phyloP scores from a whole-genome alignment of 2,113 vertebrate genomes.

The Platichthys flesus region DNA sequence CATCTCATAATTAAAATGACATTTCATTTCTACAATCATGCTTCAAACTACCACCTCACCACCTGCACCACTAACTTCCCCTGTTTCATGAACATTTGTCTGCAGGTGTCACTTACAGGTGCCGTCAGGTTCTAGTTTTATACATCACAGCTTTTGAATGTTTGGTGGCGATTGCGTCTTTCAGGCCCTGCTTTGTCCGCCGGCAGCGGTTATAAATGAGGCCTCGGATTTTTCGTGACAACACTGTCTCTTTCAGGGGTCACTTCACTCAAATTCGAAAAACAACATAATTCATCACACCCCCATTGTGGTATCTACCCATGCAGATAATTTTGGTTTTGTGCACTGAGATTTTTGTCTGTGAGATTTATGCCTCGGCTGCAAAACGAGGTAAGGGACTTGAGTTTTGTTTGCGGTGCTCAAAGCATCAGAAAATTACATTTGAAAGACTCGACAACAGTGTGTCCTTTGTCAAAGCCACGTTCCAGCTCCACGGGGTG shows the following conservation, averaged over 20 bases:
- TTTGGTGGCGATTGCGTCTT: not conserved
- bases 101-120: not conserved
- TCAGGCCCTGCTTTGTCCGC: not conserved
- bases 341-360: constrained; percentile 3
- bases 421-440: constrained; percentile 26
- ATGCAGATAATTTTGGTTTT: constrained; percentile 20
- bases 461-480: constrained; percentile 12
- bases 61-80: not conserved
- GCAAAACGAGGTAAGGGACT: constrained; percentile 20
- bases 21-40: not conserved
- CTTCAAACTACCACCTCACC: not conserved
- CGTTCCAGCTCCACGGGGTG: constrained; percentile 3
- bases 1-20: not conserved
- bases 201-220: not conserved
- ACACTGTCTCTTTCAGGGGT: constrained; percentile 20
- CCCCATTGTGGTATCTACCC: not conserved
- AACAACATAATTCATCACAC: not conserved
- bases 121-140: not conserved
- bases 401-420: constrained; percentile 36
- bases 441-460: constrained; percentile 21
- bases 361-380: constrained; percentile 27
- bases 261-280: constrained; percentile 1
- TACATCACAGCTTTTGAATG: not conserved
- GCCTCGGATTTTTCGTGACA: not conserved
- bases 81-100: not conserved